phyloP scores from a whole-genome alignment of 2,797 vertebrate species.

The Alcedo atthis region DNA sequence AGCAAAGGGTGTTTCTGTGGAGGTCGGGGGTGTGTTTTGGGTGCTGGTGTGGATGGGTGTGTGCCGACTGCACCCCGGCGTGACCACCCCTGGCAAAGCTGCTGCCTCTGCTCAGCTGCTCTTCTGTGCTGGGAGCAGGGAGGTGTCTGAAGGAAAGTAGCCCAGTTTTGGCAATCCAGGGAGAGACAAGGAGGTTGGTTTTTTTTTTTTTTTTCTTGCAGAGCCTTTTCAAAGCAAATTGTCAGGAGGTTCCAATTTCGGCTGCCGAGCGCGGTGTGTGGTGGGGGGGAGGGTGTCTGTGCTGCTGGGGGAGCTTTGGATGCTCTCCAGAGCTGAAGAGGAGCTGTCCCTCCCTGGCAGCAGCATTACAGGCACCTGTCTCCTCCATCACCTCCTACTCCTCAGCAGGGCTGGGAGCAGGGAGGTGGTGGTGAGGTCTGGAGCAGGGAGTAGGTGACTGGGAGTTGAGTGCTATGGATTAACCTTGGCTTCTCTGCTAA shows the following conservation, averaged over 20 bases:
- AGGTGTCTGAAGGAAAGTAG: constrained; percentile 37
- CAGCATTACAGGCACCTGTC: not conserved
- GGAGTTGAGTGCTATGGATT: not conserved
- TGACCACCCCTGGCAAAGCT: not conserved
- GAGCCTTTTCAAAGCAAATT: not conserved
- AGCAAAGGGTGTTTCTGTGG: not conserved
- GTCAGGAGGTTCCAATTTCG: not conserved
- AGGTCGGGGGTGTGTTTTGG: not conserved
- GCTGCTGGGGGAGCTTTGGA: not conserved
- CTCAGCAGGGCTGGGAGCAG: not conserved
- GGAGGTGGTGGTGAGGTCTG: not conserved
- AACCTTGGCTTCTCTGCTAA: constrained; percentile 46
- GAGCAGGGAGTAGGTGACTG: not conserved
- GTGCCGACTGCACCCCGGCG: not conserved
- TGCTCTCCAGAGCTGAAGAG: not conserved
- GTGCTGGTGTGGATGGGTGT: not conserved
- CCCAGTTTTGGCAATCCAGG: constrained; percentile 7
- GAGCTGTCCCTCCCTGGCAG: not conserved
- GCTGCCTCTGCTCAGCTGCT: not conserved
- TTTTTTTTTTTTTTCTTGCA: not conserved
- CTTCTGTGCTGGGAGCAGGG: not conserved
- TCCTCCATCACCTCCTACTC: constrained; percentile 6
- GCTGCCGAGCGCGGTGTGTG: not conserved
- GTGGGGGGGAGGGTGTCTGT: not conserved
- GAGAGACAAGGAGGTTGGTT: not conserved